Percentiles rank a stretch among this genome's conserved stretches.
These are phyloP conservation scores for Urocolius indicus DNA, from an alignment of 2,113 vertebrate genomes.

Conservation along the genomic window DNA sequence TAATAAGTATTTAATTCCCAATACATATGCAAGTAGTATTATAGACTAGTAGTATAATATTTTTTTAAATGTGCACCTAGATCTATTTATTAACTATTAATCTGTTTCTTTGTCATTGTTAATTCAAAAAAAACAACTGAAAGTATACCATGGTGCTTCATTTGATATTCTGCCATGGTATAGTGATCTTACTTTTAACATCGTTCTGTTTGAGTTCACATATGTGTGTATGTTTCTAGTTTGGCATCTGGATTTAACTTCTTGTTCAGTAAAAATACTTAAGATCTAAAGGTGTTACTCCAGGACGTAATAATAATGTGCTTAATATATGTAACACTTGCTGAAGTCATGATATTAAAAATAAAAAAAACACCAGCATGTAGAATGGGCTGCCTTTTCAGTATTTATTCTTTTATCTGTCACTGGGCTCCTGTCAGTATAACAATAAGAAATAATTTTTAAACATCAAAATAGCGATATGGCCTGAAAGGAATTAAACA, in stretches of 20 bases:
- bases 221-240: fast-evolving
- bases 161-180: not conserved
- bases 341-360: not conserved
- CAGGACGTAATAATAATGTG: not conserved
- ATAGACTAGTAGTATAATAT: not conserved
- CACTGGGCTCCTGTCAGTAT: fast-evolving
- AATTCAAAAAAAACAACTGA: not conserved
- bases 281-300: not conserved
- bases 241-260: not conserved
- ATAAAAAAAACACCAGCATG: not conserved
- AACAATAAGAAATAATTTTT: not conserved
- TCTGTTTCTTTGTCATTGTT: not conserved
- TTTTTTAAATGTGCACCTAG: not conserved
- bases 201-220: not conserved
- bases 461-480: not conserved
- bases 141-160: not conserved
- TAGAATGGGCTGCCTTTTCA: fast-evolving
- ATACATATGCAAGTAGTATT: fast-evolving
- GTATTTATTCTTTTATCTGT: not conserved
- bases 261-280: not conserved
- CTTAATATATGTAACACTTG: not conserved
- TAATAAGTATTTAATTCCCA: not conserved
- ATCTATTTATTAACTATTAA: not conserved
- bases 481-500: not conserved
- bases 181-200: not conserved